Base-by-base conservation (phyloP, 2,888 invertebrate species). In the Phalera bucephala region DNA sequence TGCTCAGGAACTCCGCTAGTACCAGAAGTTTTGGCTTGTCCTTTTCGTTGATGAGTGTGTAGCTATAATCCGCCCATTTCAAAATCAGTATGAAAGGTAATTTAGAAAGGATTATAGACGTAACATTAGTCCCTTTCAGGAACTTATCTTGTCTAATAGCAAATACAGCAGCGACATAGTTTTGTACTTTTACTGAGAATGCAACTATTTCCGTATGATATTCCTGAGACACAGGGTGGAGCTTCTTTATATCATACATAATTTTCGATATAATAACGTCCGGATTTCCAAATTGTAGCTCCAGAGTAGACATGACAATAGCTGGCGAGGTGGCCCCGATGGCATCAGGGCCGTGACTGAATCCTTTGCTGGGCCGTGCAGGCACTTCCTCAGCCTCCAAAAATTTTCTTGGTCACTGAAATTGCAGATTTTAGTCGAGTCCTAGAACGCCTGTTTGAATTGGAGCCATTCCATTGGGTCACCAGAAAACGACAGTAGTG, bases 31-130 rank as follows among this genome's bases (percentile, higher is more conserved):
- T n/a, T 2, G 59, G 10, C 19, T 43, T 38, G n/a, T 46, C n/a
- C 22, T 45, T 49, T 1, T 22, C 33, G 5, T 27, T 27, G 3
- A 52, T 42, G 7, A 41, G 17, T 2, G 46, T 33, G 19, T 45
- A 61, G 34, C 53, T 50, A 26, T 60, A 61, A 19, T 64, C 61
- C 3, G 55, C 9, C 55, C 58, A 58, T n/a, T n/a, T n/a, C n/a
- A n/a, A n/a, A n/a, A n/a, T n/a, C n/a, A n/a, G n/a, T n/a, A n/a
- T n/a, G n/a, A 35, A 52, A 58, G 2, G 53, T 32, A 2, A 60
- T 6, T 2, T 55, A 21, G 1, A 46, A 36, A 2, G n/a, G n/a
- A n/a, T n/a, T n/a, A n/a, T n/a, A n/a, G n/a, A n/a, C n/a, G n/a
- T n/a, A n/a, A n/a, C n/a, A 48, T 38, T 4, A 54, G 52, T 28